phyloP scores from a whole-genome alignment of 2,888 invertebrate genomes.

The Arrhopalites spinosus region DNA sequence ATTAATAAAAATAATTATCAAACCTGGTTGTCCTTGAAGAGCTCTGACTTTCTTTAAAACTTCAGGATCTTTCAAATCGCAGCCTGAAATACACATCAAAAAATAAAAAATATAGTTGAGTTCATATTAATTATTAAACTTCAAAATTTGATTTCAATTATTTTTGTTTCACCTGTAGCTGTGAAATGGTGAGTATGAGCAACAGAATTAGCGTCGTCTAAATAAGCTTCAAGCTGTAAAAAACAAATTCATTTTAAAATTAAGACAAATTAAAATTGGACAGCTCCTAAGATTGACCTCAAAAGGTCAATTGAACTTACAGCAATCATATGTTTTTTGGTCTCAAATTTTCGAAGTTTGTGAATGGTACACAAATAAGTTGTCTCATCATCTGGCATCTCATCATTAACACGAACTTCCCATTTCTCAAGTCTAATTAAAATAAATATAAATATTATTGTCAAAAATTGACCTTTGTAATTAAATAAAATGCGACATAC shows the following conservation, averaged over 20 bases:
- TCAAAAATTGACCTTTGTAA: no score
- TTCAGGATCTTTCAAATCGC: slow-evolving; percentile 6
- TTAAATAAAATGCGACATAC: no score
- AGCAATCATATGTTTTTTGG: slow-evolving; percentile 34
- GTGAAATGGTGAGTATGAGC: slow-evolving; percentile 38
- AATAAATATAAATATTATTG: neutral
- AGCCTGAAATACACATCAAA: neutral
- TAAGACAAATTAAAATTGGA: no score
- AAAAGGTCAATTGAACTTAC: slow-evolving; percentile 17
- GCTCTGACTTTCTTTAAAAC: neutral
- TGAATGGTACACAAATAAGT: slow-evolving; percentile 41
- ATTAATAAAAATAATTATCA: no score
- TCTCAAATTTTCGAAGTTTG: slow-evolving; percentile 15
- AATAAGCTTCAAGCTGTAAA: slow-evolving; percentile 29
- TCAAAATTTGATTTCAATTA: no score
- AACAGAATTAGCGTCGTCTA: slow-evolving; percentile 16
- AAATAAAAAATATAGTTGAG: no score
- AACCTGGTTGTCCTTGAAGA: slow-evolving; percentile 9
- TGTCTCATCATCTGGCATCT: slow-evolving; percentile 10
- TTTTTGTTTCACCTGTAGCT: slow-evolving; percentile 2
- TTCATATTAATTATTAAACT: no score
- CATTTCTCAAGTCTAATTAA: slow-evolving; percentile 19
- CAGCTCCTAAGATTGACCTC: no score
- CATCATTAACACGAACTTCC: slow-evolving; percentile 19
- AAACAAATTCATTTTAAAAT: no score